Base-by-base conservation (phyloP, 2,797 vertebrate species). In the Microctenopoma stevenorrisi region DNA sequence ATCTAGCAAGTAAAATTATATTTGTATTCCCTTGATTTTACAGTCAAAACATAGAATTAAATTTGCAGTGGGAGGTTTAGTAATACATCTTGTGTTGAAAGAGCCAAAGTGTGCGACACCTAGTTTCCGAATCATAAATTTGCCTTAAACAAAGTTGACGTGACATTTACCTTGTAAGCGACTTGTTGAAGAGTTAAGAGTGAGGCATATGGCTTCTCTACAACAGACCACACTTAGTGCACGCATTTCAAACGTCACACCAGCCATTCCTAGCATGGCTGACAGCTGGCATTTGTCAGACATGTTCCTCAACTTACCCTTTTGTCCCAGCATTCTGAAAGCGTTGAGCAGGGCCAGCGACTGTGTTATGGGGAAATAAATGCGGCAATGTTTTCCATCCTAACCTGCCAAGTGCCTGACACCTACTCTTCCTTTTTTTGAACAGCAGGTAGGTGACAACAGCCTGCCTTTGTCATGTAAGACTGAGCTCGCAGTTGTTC, bases 361-460 rank as follows among this genome's bases (percentile, higher is more conserved):
- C 78, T 68, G 79, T 55, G 82, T 92, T 92, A 86, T 74, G 68
- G 38, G 75, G 76, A 93, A 90, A 92, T 87, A 88, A 88, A 92
- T 71, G 67, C 85, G 72, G 64, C 86, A 33, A 46, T 91, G 83
- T 91, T 90, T 91, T 90, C 85, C 79, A 78, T 89, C 83, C 82
- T 74, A 54, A 81, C 73, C 83, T 88, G 90, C 86, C 93, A 91
- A 90, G 86, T 88, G 51, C 71, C 80, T 92, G 88, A 91, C 92
- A 94, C 71, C 78, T 82, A 86, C 89, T 84, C 80, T 82, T 83
- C 81, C 49, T 75, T 72, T 81, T 88, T 44, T 79, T 70, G 81
- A 85, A 86, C 86, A 86, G 89, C 88, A 83, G 86, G 88, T 76
- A 83, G 90, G 89, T 91, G 92, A 93, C 92, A 93, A 89, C 92